Base-by-base conservation (phyloP, 2,888 invertebrate genomes). In the Steinernema hermaphroditum region DNA sequence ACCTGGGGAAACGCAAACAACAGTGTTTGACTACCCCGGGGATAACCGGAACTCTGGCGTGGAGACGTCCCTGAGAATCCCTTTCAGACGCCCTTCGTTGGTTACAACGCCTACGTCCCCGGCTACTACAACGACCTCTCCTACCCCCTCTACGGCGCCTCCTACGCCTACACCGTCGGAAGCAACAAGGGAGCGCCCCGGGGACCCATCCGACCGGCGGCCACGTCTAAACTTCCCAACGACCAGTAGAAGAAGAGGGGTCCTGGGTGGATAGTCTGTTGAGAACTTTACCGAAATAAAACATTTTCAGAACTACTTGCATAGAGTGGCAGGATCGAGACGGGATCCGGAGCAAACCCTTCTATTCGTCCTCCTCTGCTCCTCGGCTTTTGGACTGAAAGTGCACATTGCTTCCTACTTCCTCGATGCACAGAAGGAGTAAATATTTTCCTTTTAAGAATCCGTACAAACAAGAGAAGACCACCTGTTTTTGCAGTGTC, bases 51-150 rank as follows among this genome's bases (percentile, higher is more conserved):
- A 6, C 46, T 16, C 16, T 16, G 46, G 46, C 41, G 9, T 41
- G 41, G 19, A 46, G 46, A 19, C 46, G 46, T 16, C 46, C 14
- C 14, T 4, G 46, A 2, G 16, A 19, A 14, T 46, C 14, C 14
- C 8, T 50, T 50, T 50, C 24, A 50, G 50, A 24, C 24, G 8
- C 50, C 50, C 8, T 19, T 12, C 12, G 50, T 24, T 24, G 50
- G 22, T 12, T 50, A 50, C 22, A 50, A 50, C 22, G 50, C 50
- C 9, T 50, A 50, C 24, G 22, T 22, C 12, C 50, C n/a, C 24
- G 50, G 50, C 50, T 50, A 50, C 50, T 50, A 50, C 50, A 50
- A 50, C 50, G n/a, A 50, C 50, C 22, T 50, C 22, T 50, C 50
- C 2, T 50, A 50, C 24, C 50, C 50, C 22, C 24, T 22, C 50